Percentiles rank a stretch among this genome's conserved stretches.
Conservation (phyloP, 2,888 invertebrate genomes). For the Uropetala carovei region DNA sequence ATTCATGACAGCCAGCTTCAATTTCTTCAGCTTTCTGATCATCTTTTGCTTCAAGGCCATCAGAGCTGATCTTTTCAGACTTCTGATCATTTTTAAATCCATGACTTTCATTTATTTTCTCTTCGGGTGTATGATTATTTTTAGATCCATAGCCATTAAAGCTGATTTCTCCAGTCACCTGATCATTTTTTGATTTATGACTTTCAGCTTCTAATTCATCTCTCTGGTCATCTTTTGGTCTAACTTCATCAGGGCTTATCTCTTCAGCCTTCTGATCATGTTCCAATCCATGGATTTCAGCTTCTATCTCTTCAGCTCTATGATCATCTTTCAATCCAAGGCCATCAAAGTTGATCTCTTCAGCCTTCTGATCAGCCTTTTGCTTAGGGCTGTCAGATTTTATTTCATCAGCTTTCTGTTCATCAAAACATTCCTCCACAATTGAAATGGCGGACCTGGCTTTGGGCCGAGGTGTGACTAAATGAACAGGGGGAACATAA, state of each 20-base stretch:
- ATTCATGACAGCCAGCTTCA: not conserved
- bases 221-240: no score
- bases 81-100: not conserved
- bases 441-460: not conserved
- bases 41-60: not conserved
- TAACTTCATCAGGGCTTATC: not conserved
- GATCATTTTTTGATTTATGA: not conserved
- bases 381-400: not conserved
- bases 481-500: not conserved
- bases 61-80: not conserved
- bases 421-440: not conserved
- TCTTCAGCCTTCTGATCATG: not conserved
- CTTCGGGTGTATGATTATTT: not conserved
- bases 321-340: not conserved
- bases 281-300: not conserved
- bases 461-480: constrained; percentile 19
- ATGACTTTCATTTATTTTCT: not conserved
- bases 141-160: no score
- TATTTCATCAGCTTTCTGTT: not conserved
- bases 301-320: not conserved
- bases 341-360: not conserved
- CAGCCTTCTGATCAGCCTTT: not conserved
- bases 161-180: not conserved
- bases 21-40: not conserved
- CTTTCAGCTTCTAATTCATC: not conserved